phyloP scores from a whole-genome alignment of 2,888 invertebrate genomes.

The Drosophila monieri region DNA sequence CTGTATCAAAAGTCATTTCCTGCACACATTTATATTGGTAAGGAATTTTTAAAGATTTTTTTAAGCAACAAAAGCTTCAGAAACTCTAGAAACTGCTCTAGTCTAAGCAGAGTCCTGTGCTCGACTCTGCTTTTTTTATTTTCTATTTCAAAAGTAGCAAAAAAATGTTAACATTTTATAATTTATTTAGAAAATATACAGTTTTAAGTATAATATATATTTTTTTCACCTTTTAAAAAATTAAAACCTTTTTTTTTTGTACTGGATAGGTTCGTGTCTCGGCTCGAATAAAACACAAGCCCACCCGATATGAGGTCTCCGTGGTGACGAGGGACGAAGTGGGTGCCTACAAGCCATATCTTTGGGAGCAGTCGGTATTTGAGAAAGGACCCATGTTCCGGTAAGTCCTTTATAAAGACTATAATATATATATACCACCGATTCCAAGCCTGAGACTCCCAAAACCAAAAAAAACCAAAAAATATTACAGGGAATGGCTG shows the following conservation, averaged over 20 bases:
- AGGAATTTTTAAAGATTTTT: conserved; percentile 25
- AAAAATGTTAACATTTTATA: no score
- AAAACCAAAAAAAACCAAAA: not conserved
- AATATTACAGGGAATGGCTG: conserved; percentile 90
- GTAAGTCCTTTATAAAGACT: conserved; percentile 77
- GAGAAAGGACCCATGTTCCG: conserved; percentile 97
- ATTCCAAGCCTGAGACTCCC: not conserved
- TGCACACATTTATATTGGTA: conserved; percentile 94
- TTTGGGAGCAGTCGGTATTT: conserved; percentile 97
- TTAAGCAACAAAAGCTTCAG: no score
- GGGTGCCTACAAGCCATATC: conserved; percentile 96
- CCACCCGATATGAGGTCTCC: conserved; percentile 95
- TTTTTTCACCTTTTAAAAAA: no score
- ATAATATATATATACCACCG: not conserved
- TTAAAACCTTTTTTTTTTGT: no score
- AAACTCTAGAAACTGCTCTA: no score
- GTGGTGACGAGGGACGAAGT: conserved; percentile 97
- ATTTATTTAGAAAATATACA: no score
- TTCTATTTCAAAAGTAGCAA: not conserved
- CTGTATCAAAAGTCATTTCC: conserved; percentile 97
- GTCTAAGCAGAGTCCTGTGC: no score
- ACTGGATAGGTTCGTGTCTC: conserved; percentile 90
- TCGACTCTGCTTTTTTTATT: no score
- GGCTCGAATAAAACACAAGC: conserved; percentile 93
- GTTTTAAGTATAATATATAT: no score